A percentile compares a stretch with the other conserved stretches of the same genome.
Evolutionary conservation across 2,888 invertebrate genomes (phyloP).

Genomic region (Drosophila siamana): DNA sequence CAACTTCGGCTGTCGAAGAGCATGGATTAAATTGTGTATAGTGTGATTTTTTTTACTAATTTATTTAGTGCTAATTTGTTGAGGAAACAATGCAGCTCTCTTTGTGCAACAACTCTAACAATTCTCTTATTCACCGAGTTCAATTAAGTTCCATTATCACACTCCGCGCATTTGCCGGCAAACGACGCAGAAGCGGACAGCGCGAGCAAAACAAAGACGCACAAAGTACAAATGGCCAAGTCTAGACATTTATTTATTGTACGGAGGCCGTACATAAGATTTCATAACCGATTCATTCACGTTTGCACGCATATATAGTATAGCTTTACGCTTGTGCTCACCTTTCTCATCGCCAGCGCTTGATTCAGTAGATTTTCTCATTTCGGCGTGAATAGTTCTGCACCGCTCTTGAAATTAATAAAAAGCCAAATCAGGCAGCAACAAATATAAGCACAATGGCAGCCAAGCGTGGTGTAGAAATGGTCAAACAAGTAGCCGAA

Average conservation of each 20-base stretch:
- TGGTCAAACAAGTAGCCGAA: conserved; percentile 84
- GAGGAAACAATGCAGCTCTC: background rate
- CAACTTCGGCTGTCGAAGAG: conserved; percentile 15
- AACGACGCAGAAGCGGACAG: conserved; percentile 47
- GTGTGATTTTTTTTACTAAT: too few relatives aligned
- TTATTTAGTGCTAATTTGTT: background rate
- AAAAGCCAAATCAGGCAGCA: background rate
- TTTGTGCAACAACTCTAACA: background rate
- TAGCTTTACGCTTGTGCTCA: conserved; percentile 7
- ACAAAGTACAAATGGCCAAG: conserved; percentile 24
- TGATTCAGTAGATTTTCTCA: conserved; percentile 56
- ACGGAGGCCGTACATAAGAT: conserved; percentile 6
- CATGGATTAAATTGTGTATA: too few relatives aligned
- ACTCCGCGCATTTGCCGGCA: conserved; percentile 12
- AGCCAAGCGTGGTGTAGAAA: conserved; percentile 77
- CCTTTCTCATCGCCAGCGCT: conserved; percentile 29
- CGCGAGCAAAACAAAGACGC: conserved; percentile 56
- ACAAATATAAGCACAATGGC: conserved; percentile 38
- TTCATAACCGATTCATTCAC: conserved; percentile 4
- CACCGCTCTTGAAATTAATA: background rate
- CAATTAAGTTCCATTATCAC: conserved; percentile 8
- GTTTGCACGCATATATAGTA: background rate
- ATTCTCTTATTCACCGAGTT: background rate
- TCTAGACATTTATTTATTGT: conserved; percentile 9
- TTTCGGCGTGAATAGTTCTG: conserved; percentile 39